Evolutionary conservation across 2,797 vertebrate species (phyloP), one percentile per base, ranked within the genome.

Genomic region (Notoglanidium macrostoma): DNA sequence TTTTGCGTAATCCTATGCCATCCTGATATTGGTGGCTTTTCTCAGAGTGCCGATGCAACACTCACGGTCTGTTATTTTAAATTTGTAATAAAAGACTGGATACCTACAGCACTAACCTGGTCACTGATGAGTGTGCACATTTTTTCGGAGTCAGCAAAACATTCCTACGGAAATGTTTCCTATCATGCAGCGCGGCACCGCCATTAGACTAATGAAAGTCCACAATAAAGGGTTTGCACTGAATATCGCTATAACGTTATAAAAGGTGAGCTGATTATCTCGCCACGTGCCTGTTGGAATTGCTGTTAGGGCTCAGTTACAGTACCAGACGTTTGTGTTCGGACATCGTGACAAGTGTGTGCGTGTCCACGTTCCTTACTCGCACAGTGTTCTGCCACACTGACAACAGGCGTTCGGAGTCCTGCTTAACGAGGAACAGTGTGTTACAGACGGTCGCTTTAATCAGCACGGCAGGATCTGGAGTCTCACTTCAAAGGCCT

Each of bases 341-440:
- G 44, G 81, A 68, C n/a, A 83, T 54, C 1, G 5, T 32, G n/a
- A 67, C 63, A 19, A 23, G 40, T 67, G 57, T 46, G 23, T 65
- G 77, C 29, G 61, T 29, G 44, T 83, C 44, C 44, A 49, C 4
- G 17, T 82, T 63, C 35, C 49, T 46, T 82, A 32, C 61, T 44
- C 61, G 51, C 72, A 61, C 32, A 32, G 46, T 40, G 63, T 19
- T 44, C 51, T 44, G 73, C 44, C 49, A 46, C 40, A 55, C 72
- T 85, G 84, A 76, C 63, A 73, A 74, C 57, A 12, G 72, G 59
- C 46, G 40, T 74, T 76, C 35, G 0, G 44, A 61, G 57, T 63
- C 57, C 46, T 76, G 26, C 84, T 74, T 85, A 85, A 85, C 5
- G 15, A 67, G 80, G 55, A 85, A 76, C 84, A 59, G n/a, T 49